Base-by-base conservation (phyloP, 2,888 invertebrate species). In the Saturnia japonica region DNA sequence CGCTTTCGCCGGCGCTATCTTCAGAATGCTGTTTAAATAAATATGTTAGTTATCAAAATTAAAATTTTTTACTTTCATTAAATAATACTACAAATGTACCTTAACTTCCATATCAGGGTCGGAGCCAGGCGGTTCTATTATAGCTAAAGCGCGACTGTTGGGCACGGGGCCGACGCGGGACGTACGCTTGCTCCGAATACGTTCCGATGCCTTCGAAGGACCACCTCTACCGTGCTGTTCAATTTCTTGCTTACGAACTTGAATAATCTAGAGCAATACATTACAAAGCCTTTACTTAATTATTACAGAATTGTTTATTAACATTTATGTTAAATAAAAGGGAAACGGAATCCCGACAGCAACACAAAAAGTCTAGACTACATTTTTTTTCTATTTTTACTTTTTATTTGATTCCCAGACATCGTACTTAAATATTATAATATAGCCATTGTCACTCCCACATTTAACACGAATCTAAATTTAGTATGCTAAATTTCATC, bases 201-300 rank as follows among this genome's bases (percentile, higher is more conserved):
- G 93, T 82, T 96, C 97, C 70, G 96, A 96, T 3, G 95, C 95
- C 89, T 96, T 96, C 0, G 95, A 95, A 1, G 95, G 91, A 0
- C 91, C 91, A 6, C 92, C 90, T 76, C 96, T 95, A 0, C 96
- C 96, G 79, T 96, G 95, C 73, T 89, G 90, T 74, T 97, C 97
- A 16, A 97, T 93, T 84, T 97, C 97, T 71, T 95, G 91, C 77
- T 96, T 96, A 74, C 95, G 95, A 68, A 94, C 95, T 76, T 95
- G 95, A 73, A 96, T 96, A n/a, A 96, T 90, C 94, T 96, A 82
- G 25, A 73, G 69, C 0, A 68, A 74, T 68, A 71, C 8, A 54
- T 22, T 22, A 28, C 11, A 60, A 12, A 25, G 6, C 2, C 34
- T 34, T 34, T 34, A 34, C 34, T 34, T 34, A 34, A 34, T 4